These are phyloP conservation scores for Phylloscopus trochilus DNA, from an alignment of 2,113 vertebrate genomes.

Conservation along the genomic window DNA sequence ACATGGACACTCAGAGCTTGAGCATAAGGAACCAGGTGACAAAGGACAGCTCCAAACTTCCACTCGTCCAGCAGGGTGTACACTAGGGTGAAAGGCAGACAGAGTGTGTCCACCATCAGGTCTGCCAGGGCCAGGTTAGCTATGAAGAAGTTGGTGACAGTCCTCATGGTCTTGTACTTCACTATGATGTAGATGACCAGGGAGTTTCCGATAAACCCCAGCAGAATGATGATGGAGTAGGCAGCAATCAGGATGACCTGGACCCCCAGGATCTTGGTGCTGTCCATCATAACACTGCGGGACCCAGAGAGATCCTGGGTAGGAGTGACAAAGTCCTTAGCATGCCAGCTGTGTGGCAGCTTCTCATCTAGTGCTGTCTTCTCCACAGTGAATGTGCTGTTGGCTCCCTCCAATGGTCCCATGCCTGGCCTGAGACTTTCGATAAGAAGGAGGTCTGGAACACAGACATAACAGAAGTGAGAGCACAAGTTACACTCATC, in stretches of 20 bases:
- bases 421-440: slow-evolving; percentile 46
- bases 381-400: slow-evolving; percentile 73
- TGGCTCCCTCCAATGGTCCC: slow-evolving; percentile 77
- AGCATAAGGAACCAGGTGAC: slow-evolving; percentile 87
- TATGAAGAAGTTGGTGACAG: slow-evolving; percentile 93
- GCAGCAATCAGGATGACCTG: slow-evolving; percentile 84
- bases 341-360: slow-evolving; percentile 35
- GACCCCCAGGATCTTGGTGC: slow-evolving; percentile 86
- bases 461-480: background rate
- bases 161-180: slow-evolving; percentile 89
- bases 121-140: slow-evolving; percentile 91
- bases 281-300: slow-evolving; percentile 78
- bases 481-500: background rate
- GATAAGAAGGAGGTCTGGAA: background rate
- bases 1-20: slow-evolving; percentile 91
- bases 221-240: slow-evolving; percentile 87
- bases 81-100: slow-evolving; percentile 87
- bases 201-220: slow-evolving; percentile 86
- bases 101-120: slow-evolving; percentile 87
- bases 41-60: slow-evolving; percentile 88
- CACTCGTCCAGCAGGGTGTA: slow-evolving; percentile 90
- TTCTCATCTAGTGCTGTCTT: slow-evolving; percentile 47
- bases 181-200: slow-evolving; percentile 89
- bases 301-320: slow-evolving; percentile 68
- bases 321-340: slow-evolving; percentile 58